phyloP scores from a whole-genome alignment of 2,797 vertebrate genomes.

The Syngnathus rostellatus region DNA sequence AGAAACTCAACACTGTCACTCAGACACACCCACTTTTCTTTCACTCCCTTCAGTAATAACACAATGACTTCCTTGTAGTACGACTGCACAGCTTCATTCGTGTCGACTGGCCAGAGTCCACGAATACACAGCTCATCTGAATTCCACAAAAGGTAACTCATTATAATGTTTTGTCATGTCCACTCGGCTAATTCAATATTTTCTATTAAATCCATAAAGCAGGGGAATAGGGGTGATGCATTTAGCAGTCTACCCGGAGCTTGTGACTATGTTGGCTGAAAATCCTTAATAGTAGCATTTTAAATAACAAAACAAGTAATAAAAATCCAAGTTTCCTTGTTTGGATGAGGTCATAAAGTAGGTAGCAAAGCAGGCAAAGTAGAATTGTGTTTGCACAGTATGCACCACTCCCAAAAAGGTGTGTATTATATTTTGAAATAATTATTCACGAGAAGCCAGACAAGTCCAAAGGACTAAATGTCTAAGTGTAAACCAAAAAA shows the following conservation, averaged over 20 bases:
- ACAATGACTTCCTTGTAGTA: constrained; percentile 34
- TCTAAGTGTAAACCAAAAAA: neutral
- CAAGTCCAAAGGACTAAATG: neutral
- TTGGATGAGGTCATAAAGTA: neutral
- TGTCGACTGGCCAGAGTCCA: constrained; percentile 77
- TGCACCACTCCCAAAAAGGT: constrained; percentile 21
- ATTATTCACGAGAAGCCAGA: neutral
- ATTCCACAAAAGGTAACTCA: constrained; percentile 40
- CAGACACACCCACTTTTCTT: constrained; percentile 53
- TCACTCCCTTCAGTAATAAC: constrained; percentile 25
- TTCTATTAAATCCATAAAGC: neutral
- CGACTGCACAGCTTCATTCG: constrained; percentile 49
- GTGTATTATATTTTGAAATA: constrained; percentile 4
- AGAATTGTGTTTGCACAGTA: constrained; percentile 24
- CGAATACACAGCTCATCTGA: constrained; percentile 30
- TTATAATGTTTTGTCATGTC: neutral
- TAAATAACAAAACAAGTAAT: neutral
- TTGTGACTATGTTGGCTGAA: neutral
- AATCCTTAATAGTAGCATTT: neutral
- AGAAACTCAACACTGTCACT: neutral
- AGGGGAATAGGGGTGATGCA: neutral
- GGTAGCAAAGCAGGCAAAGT: neutral
- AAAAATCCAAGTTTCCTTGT: neutral
- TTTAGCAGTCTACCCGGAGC: neutral
- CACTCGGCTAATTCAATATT: neutral